Percentiles rank a stretch among this genome's conserved stretches.
These are phyloP conservation scores for Elegia similella DNA, from an alignment of 2,888 invertebrate species.

Conservation along the genomic window DNA sequence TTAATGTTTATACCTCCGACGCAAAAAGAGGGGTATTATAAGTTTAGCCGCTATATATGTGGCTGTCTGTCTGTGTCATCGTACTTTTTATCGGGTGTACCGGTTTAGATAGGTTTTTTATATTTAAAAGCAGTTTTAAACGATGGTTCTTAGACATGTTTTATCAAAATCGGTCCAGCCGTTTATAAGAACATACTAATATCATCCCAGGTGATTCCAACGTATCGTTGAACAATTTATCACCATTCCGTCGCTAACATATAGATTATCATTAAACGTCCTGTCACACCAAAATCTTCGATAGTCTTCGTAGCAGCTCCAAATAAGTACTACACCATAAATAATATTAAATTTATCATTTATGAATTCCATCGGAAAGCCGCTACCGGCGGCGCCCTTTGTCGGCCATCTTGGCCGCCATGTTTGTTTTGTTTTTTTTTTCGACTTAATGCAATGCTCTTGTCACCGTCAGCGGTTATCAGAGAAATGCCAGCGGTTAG, in stretches of 20 bases:
- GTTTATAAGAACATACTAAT: too few species aligned
- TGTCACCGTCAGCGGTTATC: slow-evolving; percentile 71
- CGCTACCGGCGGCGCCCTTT: slow-evolving; percentile 76
- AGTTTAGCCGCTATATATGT: too few species aligned
- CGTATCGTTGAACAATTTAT: not conserved
- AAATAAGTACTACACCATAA: slow-evolving; percentile 58
- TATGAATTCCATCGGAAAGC: slow-evolving; percentile 69
- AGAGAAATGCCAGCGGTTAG: slow-evolving; percentile 39
- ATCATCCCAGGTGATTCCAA: too few species aligned
- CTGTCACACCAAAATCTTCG: slow-evolving; percentile 15
- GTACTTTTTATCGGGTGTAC: too few species aligned
- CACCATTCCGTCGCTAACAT: not conserved
- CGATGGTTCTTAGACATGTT: too few species aligned
- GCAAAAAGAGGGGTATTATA: too few species aligned
- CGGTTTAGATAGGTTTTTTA: too few species aligned
- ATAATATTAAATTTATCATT: slow-evolving; percentile 80
- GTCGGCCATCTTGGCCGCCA: slow-evolving; percentile 72
- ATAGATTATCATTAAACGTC: slow-evolving; percentile 15
- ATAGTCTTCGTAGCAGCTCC: slow-evolving; percentile 41
- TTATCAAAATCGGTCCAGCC: too few species aligned
- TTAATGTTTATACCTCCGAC: too few species aligned
- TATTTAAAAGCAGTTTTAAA: too few species aligned
- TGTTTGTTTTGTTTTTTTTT: slow-evolving; percentile 70
- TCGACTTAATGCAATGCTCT: slow-evolving; percentile 66
- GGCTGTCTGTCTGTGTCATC: too few species aligned